Base-by-base conservation (phyloP, 2,797 vertebrate genomes). In the Phoeniculus purpureus region DNA sequence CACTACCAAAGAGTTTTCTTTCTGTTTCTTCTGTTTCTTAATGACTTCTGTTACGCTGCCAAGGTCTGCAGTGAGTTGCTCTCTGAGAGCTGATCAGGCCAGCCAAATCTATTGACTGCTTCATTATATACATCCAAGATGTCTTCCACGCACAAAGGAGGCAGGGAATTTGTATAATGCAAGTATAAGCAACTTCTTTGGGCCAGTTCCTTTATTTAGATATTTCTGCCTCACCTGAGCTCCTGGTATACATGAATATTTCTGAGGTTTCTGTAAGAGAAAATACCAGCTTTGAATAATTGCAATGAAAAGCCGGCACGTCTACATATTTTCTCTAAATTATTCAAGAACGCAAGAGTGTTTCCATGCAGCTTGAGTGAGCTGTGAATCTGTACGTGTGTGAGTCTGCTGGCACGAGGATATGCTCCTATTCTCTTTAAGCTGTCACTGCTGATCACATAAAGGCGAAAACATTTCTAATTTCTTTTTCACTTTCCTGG, bases 391-490 rank as follows among this genome's bases (percentile, higher is more conserved):
- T 59, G 22, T 70, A 47, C 2, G 7, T 91, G 25, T 54, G 26
- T 37, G 40, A 89, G 32, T 54, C 59, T 81, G 67, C 43, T 1
- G 17, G 34, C 0, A 0, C 5, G 68, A 55, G 43, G 29, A 87
- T 32, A 8, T 84, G 22, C 21, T 88, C 10, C n/a, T 87, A 7
- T 67, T 85, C 89, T 71, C 16, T 15, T 84, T 75, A 81, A 72
- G 16, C 40, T 81, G 83, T 60, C 87, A 22, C 47, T 66, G 22
- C 83, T 91, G 75, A 74, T 6, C 27, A 68, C n/a, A 56, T 90
- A 23, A 80, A 93, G 21, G 56, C 26, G 90, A 74, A 92, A 50
- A 70, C 59, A 75, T 66, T 94, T 95, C 74, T 73, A 5, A 84
- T 90, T 82, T 61, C 26, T 67, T 87, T 87, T 81, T 62, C 47